Evolutionary conservation across 2,113 vertebrate species (phyloP), one percentile per base, ranked within the genome.

Genomic region (Pseudorectes ferrugineus): DNA sequence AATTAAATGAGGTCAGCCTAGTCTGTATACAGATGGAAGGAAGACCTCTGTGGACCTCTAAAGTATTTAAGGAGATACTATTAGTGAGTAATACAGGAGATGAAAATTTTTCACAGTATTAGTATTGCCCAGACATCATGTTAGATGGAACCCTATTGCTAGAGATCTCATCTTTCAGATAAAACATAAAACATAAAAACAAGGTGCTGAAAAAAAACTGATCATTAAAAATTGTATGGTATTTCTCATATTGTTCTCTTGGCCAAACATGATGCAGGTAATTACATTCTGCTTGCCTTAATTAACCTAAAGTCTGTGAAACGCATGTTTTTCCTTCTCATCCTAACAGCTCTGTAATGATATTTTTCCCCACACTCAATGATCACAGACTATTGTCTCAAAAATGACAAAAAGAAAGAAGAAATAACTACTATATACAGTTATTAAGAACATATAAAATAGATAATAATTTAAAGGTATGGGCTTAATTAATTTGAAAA

Each of bases 251-350:
- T 45, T 33, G 4, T 82, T 87, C 19, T 54, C 20, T 46, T 87
- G 40, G 61, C 8, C 31, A 67, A 78, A 89, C 61, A 10, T 89
- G 77, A 76, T 87, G 25, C 14, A 75, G 18, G 26, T 51, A 91
- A 89, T 87, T 92, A 59, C 28, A 61, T 87, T 91, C 23, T 89
- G 22, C 52, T 86, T 92, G n/a, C 68, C 42, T 78, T 81, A 89
- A 93, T 91, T 95, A 87, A 88, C 68, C 84, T 68, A 16, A 91
- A 84, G 70, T 48, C 66, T 75, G 48, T 83, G 57, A 95, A 91
- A 86, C 4, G 0, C 7, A 14, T 28, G 25, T 38, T 86, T 73
- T 85, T 89, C 22, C 11, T 74, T 90, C 63, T 67, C 59, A 66
- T 51, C 11, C 23, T 62, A 81, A 40, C 26, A 84, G 8, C 28